Conservation (phyloP, 2,113 vertebrate species). For the Saguinus midas region DNA sequence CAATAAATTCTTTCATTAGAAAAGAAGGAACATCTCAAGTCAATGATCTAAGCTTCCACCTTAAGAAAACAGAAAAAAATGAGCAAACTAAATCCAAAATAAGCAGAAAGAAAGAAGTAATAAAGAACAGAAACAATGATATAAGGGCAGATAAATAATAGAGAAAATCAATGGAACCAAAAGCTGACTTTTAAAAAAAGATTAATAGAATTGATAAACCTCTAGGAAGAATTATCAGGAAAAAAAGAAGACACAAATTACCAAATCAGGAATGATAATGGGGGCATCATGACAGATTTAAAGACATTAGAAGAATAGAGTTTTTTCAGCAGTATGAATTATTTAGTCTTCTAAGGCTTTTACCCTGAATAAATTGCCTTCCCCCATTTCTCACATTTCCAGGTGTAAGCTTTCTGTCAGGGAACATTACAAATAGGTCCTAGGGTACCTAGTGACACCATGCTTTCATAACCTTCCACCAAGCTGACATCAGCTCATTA, state of each 20-base stretch:
- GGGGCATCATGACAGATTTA: neutral
- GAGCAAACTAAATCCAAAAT: neutral
- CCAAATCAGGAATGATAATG: neutral
- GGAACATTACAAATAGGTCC: neutral
- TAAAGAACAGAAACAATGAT: neutral
- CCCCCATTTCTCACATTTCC: neutral
- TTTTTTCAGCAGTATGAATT: neutral
- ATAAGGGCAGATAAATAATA: neutral
- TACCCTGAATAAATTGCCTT: neutral
- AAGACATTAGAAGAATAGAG: neutral
- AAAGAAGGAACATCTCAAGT: neutral
- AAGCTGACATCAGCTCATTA: neutral
- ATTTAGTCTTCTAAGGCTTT: neutral
- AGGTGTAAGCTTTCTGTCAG: neutral
- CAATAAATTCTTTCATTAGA: neutral
- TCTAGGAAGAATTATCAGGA: neutral
- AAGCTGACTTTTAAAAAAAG: neutral
- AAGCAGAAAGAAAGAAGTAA: neutral
- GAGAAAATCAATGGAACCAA: neutral
- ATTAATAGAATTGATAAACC: neutral
- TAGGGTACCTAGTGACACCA: neutral
- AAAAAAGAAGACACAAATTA: neutral
- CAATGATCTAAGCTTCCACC: neutral
- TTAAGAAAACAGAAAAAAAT: neutral
- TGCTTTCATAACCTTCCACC: neutral